Conservation (phyloP, 1,140 invertebrate species). For the Halyomorpha halys region DNA sequence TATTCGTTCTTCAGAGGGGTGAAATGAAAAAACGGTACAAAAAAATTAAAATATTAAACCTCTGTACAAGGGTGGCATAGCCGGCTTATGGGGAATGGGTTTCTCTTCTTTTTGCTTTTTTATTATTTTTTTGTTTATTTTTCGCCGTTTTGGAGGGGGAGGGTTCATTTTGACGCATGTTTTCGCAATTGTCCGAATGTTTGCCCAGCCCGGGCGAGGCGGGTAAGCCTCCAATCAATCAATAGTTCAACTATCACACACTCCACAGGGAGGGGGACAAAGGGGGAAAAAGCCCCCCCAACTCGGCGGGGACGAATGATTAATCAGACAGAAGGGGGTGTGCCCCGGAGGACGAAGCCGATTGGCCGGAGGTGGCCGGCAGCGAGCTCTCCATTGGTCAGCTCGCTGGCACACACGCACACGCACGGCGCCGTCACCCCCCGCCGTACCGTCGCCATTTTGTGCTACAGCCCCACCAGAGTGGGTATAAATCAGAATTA, state of each 20-base stretch:
- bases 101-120: neutral
- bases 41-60: too few relatives aligned
- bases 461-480: slow-evolving; percentile 7
- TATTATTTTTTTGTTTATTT: neutral
- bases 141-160: neutral
- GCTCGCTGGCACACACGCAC: slow-evolving; percentile 1
- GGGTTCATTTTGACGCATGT: slow-evolving; percentile 16
- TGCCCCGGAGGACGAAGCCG: neutral
- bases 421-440: neutral
- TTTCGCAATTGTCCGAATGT: slow-evolving; percentile 20
- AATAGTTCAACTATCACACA: slow-evolving; percentile 24
- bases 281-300: slow-evolving; percentile 7
- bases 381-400: slow-evolving; percentile 22
- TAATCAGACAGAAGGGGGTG: slow-evolving; percentile 5
- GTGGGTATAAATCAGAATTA: slow-evolving; percentile 24
- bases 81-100: neutral
- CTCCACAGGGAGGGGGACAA: neutral
- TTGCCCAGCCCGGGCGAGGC: neutral
- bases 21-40: neutral
- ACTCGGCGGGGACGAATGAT: slow-evolving; percentile 5
- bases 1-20: neutral
- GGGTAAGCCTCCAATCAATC: slow-evolving; percentile 19
- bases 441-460: slow-evolving; percentile 18
- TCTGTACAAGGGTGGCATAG: too few relatives aligned
- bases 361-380: neutral